Percentiles rank a stretch among this genome's conserved stretches.
Evolutionary conservation across 2,888 invertebrate species (phyloP).

Genomic region (Mesorhabditis sp.): DNA sequence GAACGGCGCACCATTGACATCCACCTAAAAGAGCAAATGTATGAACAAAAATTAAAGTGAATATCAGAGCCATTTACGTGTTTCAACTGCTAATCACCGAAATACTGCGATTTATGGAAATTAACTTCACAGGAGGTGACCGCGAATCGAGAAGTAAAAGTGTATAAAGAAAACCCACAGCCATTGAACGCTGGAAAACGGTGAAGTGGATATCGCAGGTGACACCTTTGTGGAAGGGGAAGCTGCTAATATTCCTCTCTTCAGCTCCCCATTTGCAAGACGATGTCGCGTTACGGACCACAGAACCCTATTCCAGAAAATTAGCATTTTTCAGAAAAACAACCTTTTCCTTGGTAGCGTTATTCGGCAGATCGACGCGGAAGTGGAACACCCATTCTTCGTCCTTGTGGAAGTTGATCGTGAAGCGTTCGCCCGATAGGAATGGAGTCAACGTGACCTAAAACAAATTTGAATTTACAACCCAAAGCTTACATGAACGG

Average conservation of each 20-base stretch:
- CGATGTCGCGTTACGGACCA: slow-evolving; percentile 43
- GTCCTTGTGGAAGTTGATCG: slow-evolving; percentile 34
- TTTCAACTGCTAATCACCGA: no score
- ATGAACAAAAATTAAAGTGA: neutral
- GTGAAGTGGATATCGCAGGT: slow-evolving; percentile 43
- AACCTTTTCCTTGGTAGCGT: slow-evolving; percentile 21
- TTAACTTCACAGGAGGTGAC: neutral
- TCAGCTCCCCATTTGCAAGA: slow-evolving; percentile 39
- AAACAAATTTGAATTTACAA: neutral
- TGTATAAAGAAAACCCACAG: slow-evolving; percentile 19
- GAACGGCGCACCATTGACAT: slow-evolving; percentile 40
- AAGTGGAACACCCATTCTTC: slow-evolving; percentile 45
- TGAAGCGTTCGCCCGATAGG: slow-evolving; percentile 40
- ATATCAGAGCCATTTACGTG: neutral
- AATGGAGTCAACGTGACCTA: slow-evolving; percentile 46
- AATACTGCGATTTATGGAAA: neutral
- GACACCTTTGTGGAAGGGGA: slow-evolving; percentile 46
- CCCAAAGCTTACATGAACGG: slow-evolving; percentile 13
- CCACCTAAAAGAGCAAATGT: slow-evolving; percentile 23
- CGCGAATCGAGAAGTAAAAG: no score
- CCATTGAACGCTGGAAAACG: slow-evolving; percentile 31
- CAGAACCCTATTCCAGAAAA: slow-evolving; percentile 28
- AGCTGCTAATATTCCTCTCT: slow-evolving; percentile 37
- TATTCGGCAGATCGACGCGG: slow-evolving; percentile 45
- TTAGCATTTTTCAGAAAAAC: neutral